phyloP scores from a whole-genome alignment of 2,797 vertebrate species.

The Pampus argenteus region DNA sequence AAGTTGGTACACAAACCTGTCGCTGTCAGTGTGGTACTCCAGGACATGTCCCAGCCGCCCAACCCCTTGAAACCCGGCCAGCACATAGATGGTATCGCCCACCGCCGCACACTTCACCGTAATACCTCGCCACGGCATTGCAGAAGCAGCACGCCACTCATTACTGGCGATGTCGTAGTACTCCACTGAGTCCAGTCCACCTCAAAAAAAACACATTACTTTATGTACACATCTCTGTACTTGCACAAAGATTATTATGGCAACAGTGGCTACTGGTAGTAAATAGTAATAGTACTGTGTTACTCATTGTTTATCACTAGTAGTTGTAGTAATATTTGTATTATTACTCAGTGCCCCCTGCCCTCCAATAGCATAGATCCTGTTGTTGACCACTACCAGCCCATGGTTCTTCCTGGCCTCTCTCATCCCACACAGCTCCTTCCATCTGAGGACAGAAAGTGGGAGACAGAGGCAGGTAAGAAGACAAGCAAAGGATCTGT shows the following conservation, averaged over 20 bases:
- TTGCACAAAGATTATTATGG: neutral
- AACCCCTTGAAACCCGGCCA: conserved; percentile 97
- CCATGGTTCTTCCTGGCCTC: conserved; percentile 97
- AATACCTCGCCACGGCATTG: conserved; percentile 97
- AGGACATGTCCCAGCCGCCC: conserved; percentile 94
- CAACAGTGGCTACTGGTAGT: neutral
- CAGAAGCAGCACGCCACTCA: conserved; percentile 92
- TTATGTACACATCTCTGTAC: neutral
- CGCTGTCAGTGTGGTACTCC: conserved; percentile 94
- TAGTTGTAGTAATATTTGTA: neutral
- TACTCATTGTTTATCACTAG: neutral
- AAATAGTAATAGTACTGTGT: too few species aligned
- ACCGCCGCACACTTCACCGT: conserved; percentile 97
- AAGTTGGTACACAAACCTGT: conserved; percentile 81
- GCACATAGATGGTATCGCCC: conserved; percentile 91
- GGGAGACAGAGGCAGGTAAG: neutral
- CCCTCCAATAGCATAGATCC: conserved; percentile 96
- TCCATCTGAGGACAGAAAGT: conserved; percentile 87
- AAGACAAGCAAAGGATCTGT: neutral
- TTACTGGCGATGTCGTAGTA: conserved; percentile 95
- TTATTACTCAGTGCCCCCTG: conserved; percentile 93
- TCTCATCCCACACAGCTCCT: conserved; percentile 94
- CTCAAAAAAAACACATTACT: conserved; percentile 67
- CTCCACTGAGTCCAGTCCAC: conserved; percentile 95
- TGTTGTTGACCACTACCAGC: conserved; percentile 94